Base-by-base conservation (phyloP, 2,113 vertebrate genomes). In the Nesogale talazaci region DNA sequence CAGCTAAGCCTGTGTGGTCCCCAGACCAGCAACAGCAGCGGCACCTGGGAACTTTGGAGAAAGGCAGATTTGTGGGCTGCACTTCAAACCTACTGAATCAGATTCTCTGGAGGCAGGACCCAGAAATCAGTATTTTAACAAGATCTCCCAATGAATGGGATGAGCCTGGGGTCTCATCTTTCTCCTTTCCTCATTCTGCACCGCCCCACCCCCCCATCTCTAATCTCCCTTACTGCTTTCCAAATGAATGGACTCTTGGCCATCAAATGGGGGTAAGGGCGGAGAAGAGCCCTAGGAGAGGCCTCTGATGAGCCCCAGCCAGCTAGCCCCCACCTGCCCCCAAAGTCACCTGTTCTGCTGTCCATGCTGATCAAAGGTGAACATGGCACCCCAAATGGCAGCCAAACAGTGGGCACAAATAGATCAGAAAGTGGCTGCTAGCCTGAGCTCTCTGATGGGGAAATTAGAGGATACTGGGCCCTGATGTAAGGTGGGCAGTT, bases 101-200 rank as follows among this genome's bases (percentile, higher is more conserved):
- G 57, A 84, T 42, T 14, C 9, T 79, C 5, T 22, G 75, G 36
- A 42, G 70, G n/a, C 15, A 15, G 22, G 69, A 25, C 29, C 67
- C 79, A 80, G 83, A 83, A 79, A 57, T 61, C 38, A 76, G 79
- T 52, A n/a, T 77, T 84, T 72, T 81, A 84, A 76, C 40, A 69
- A 87, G 83, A 38, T 31, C 52, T n/a, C 57, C n/a, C 77, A 61
- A 15, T 67, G 27, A 52, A 72, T 78, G 81, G 52, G 61, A 52
- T 14, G 23, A 52, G 31, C 15, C 40, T 38, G 0, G 59, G 25
- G n/a, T 65, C 25, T 65, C 22, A 25, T 10, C 63, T 42, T 36
- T 1, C 36, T 52, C 38, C 22, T 75, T 23, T 15, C 72, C 11
- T 40, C 38, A 14, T 27, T n/a, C n/a, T n/a, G n/a, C n/a, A n/a